Conservation (phyloP, 53 echinoderm and acorn worm species). For the Patiria pectinifera region DNA sequence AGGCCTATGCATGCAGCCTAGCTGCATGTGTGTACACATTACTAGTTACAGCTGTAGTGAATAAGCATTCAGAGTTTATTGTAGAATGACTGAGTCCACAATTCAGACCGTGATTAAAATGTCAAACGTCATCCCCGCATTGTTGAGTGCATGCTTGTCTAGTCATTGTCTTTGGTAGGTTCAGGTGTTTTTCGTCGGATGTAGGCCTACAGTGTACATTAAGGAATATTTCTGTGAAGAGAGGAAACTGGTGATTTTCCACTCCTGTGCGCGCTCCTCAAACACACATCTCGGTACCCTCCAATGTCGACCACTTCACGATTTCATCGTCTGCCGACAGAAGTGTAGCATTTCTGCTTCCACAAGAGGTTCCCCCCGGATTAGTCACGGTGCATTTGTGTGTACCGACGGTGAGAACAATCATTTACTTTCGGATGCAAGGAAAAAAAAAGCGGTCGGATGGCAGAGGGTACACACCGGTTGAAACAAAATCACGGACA, state of each 20-base stretch:
- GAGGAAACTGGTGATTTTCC: constrained; percentile 13
- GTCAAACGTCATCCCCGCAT: constrained; percentile 20
- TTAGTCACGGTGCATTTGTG: constrained; percentile 45
- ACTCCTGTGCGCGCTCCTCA: background rate
- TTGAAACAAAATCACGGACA: constrained; percentile 46
- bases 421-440: constrained; percentile 46
- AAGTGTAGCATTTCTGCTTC: constrained; percentile 30
- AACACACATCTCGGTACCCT: constrained; percentile 12
- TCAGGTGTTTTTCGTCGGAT: constrained; percentile 2
- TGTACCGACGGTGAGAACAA: constrained; percentile 38
- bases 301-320: constrained; percentile 29
- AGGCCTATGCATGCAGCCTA: background rate
- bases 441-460: constrained; percentile 9
- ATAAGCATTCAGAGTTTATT: background rate
- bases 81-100: background rate
- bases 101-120: constrained; percentile 14
- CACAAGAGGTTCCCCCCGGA: constrained; percentile 2
- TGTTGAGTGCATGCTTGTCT: background rate
- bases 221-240: background rate
- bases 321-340: constrained; percentile 19
- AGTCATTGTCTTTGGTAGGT: constrained; percentile 2
- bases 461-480: constrained; percentile 44
- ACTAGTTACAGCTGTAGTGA: background rate
- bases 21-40: background rate
- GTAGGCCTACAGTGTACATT: background rate